Evolutionary conservation across 2,797 vertebrate species (phyloP).

Genomic region (Kryptopterus vitreolus): DNA sequence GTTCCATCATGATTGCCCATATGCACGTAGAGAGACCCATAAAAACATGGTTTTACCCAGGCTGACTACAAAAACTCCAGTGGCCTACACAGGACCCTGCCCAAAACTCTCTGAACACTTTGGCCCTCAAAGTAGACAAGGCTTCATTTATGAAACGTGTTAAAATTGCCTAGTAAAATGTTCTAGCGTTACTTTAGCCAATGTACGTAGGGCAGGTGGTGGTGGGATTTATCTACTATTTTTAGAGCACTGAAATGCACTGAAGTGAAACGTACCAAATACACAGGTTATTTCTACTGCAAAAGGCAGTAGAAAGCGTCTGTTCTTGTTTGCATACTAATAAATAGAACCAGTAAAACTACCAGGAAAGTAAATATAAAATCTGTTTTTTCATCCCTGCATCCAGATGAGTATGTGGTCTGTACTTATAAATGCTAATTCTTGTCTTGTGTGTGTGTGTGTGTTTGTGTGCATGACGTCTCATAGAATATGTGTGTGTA

Average conservation of each 20-base stretch:
- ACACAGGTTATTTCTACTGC: not conserved
- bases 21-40: too few relatives aligned
- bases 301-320: not conserved
- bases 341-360: not conserved
- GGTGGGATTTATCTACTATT: not conserved
- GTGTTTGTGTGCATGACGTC: not conserved
- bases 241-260: not conserved
- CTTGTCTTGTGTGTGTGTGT: not conserved
- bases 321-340: not conserved
- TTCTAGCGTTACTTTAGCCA: not conserved
- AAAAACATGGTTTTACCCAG: too few relatives aligned
- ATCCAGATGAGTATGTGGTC: not conserved
- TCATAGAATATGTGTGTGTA: too few relatives aligned
- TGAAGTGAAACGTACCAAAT: not conserved
- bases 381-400: not conserved
- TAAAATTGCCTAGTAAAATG: not conserved
- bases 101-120: too few relatives aligned
- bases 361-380: not conserved
- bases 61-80: too few relatives aligned
- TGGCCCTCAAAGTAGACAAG: too few relatives aligned
- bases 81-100: too few relatives aligned
- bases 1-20: too few relatives aligned
- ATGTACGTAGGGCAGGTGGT: not conserved
- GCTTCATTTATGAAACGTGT: not conserved
- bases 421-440: not conserved